These are phyloP conservation scores for Xylophagus ater DNA, from an alignment of 2,888 invertebrate genomes.

Conservation along the genomic window DNA sequence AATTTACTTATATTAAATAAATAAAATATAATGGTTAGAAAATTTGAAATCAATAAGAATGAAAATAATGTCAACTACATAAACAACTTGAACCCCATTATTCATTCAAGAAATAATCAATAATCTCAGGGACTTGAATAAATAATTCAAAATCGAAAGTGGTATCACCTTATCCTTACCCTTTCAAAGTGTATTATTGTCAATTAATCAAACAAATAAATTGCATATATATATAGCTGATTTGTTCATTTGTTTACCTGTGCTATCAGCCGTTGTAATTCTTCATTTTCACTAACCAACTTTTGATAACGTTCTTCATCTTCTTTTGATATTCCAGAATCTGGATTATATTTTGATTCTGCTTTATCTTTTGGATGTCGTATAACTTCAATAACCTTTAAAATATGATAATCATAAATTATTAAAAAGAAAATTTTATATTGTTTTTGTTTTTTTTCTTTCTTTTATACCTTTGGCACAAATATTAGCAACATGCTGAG, in stretches of 20 bases:
- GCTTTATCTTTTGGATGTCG: conserved; percentile 79
- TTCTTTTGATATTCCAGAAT: conserved; percentile 70
- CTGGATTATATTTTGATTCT: conserved; percentile 78
- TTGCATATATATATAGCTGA: no score
- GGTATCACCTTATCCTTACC: no score
- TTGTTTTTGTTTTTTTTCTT: neutral
- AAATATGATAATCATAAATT: neutral
- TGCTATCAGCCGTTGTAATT: conserved; percentile 86
- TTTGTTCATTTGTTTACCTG: conserved; percentile 63
- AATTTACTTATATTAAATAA: no score
- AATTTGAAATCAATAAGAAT: no score
- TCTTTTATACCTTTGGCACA: conserved; percentile 73
- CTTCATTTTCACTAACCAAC: conserved; percentile 88
- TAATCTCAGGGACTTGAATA: no score
- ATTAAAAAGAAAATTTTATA: neutral
- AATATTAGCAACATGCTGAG: conserved; percentile 97
- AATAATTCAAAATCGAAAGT: no score
- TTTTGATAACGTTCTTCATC: conserved; percentile 93
- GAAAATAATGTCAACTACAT: no score
- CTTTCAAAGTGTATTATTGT: no score
- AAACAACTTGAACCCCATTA: no score
- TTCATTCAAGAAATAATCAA: no score
- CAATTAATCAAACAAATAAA: no score
- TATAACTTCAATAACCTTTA: conserved; percentile 74
- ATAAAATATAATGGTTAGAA: no score